A percentile compares a stretch with the other conserved stretches of the same genome.
Evolutionary conservation across 2,797 vertebrate species (phyloP).

Genomic region (Gymnothorax javanicus): DNA sequence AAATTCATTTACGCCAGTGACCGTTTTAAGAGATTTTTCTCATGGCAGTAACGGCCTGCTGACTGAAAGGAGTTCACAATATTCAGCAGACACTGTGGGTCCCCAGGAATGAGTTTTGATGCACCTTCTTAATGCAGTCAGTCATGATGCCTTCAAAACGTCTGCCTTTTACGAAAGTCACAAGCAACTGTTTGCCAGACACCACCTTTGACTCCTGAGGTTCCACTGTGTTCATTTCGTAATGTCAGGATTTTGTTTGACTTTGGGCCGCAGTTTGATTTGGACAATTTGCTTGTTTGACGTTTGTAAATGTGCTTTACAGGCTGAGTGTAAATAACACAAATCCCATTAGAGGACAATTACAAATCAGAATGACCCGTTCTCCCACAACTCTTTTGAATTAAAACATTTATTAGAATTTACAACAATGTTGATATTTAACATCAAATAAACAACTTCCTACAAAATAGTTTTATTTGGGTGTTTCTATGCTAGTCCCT

Average conservation of each 20-base stretch:
- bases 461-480: constrained; percentile 1
- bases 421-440: constrained; percentile 39
- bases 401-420: constrained; percentile 46
- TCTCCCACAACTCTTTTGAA: constrained; percentile 25
- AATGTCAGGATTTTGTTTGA: constrained; percentile 10
- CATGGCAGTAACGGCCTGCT: no score
- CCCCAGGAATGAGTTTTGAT: no score
- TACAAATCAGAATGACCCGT: not conserved
- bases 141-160: not conserved
- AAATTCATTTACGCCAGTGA: no score
- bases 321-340: not conserved
- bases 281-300: not conserved
- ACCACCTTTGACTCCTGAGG: constrained; percentile 2
- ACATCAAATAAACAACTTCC: constrained; percentile 47
- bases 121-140: no score
- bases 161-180: not conserved
- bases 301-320: not conserved
- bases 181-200: not conserved
- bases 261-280: not conserved
- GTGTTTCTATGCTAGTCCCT: constrained; percentile 33
- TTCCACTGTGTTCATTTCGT: not conserved
- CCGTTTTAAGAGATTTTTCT: no score
- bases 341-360: constrained; percentile 10
- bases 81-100: no score
- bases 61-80: no score